These are phyloP conservation scores for Perdita meconis DNA, from an alignment of 2,888 invertebrate genomes.

Conservation along the genomic window DNA sequence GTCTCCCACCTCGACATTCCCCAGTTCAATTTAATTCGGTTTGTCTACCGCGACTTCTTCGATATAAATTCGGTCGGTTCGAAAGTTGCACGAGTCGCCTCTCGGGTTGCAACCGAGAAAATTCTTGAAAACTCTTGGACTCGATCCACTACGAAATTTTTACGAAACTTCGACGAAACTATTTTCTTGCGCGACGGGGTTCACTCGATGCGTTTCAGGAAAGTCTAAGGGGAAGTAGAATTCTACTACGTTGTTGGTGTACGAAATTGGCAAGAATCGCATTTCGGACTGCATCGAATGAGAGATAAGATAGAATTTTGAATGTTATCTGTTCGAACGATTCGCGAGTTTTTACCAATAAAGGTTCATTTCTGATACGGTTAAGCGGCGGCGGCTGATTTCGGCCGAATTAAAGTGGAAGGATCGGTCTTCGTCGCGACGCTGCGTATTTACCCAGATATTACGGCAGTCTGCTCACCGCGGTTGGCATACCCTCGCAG, in stretches of 20 bases:
- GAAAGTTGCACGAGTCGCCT: neutral
- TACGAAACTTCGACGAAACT: neutral
- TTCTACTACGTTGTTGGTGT: no score
- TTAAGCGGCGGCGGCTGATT: neutral
- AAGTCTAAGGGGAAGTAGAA: no score
- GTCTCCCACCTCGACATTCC: no score
- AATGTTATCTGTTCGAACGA: no score
- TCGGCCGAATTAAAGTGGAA: neutral
- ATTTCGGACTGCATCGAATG: no score
- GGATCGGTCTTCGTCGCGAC: conserved; percentile 3
- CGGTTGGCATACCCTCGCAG: conserved; percentile 47
- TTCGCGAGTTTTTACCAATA: no score
- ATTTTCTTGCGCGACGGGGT: no score
- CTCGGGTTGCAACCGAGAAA: neutral
- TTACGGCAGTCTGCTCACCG: neutral
- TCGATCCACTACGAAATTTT: neutral
- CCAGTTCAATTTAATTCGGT: conserved; percentile 44
- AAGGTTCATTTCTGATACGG: neutral
- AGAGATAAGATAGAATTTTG: no score
- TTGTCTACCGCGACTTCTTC: conserved; percentile 14
- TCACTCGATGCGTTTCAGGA: no score
- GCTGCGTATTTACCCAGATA: neutral
- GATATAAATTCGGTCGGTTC: neutral
- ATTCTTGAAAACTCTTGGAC: neutral
- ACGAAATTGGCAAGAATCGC: no score